Evolutionary conservation across 2,888 invertebrate species (phyloP), one percentile per base, ranked within the genome.

Genomic region (Epistrophe eligans): DNA sequence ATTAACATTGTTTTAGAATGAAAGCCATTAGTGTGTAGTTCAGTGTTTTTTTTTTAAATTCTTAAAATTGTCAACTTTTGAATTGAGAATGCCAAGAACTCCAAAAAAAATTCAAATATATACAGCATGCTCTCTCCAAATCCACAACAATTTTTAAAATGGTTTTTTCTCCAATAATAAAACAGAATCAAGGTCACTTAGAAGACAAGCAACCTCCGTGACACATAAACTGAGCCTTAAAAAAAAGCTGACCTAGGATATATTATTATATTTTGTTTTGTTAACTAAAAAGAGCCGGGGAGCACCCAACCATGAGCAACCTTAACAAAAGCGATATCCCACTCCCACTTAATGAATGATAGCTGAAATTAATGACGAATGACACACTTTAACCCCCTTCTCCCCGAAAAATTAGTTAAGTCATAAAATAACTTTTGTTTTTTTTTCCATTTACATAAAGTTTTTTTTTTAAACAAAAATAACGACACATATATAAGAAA

Each of bases 401-500:
- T 4, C 45, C n/a, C 45, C 45, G 1, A 66, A 45, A 45, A 32
- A 15, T 66, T 17, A 24, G 66, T 35, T 66, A 50, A 48, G 48
- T 66, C 67, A 50, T 67, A 50, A 38, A 67, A n/a, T 48, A 50
- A 67, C 35, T 19, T 66, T 45, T 45, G 45, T 45, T 45, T 17
- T 43, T 35, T 19, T 17, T 50, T 11, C 48, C 19, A 50, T 17
- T 50, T 17, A 45, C 32, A 66, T 32, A 50, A 64, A 28, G 4
- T 45, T 40, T 32, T 32, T 40, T 24, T 38, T 28, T 55, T 7
- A 28, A 55, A 70, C 55, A 40, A 70, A 52, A 48, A 66, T 32
- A 66, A 85, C 67, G 81, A 82, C 80, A 84, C 80, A 85, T 19
- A 85, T 19, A 81, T 55, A 55, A 55, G 10, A 70, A 79, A 82